Evolutionary conservation across 2,888 invertebrate genomes (phyloP), one percentile per base, ranked within the genome.

Genomic region (Metallyticus violacea): DNA sequence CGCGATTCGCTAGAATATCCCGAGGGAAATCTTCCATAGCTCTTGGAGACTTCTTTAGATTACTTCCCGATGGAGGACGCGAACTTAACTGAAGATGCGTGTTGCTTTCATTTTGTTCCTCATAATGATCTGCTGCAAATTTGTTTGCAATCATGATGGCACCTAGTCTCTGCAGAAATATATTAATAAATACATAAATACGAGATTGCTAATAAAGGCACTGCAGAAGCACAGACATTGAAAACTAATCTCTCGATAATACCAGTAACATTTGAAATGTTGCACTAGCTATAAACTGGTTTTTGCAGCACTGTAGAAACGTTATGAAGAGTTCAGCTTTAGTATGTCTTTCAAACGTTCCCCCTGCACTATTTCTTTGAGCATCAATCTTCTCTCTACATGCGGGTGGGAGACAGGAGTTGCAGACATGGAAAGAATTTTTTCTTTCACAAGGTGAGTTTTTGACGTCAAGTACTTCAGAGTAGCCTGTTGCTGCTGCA

Each of bases 1-100:
- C 86, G 4, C 88, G 79, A 85, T 88, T 87, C 25, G 86, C 82
- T 22, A 88, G 88, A 62, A 85, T 85, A 28, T 87, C 87, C 62
- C 76, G 28, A 1, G 79, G 84, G 22, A 29, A 82, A 27, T 85
- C 82, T 2, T 62, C 40, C 22, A 62, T 2, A 26, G 9, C 22
- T 82, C 26, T 82, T 30, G 29, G n/a, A 9, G 81, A 6, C 30
- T 15, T 81, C 25, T 62, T 62, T 0, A 62, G 40, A 22, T 62
- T 62, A 6, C 29, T 25, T 81, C 30, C 25, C 15, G 9, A 30
- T 40, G 30, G 30, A 30, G 7, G 29, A 9, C 30, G 26, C 25
- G 29, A 25, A 6, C 22, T 30, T 26, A n/a, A 6, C 29, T 81
- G 81, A 28, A 81, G 25, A 25, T 40, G 28, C 5, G 25, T 1